Evolutionary conservation across 2,888 invertebrate species (phyloP).

Genomic region (Achlya flavicornis): DNA sequence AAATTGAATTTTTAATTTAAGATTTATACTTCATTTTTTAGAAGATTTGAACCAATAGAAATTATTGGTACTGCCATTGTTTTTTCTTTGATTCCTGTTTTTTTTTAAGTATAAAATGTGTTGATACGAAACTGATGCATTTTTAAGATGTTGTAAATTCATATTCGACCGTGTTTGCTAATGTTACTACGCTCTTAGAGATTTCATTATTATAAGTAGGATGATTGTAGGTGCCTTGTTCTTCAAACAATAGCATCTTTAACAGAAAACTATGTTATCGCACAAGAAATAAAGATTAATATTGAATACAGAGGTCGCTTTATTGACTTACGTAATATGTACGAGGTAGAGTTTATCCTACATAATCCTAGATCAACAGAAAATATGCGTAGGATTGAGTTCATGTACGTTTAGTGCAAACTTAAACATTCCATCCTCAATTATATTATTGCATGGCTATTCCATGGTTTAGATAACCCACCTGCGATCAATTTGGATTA

Average conservation of each 20-base stretch:
- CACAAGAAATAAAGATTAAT: background rate
- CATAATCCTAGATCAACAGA: slow-evolving; percentile 7
- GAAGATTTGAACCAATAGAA: too few species aligned
- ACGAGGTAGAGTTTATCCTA: background rate
- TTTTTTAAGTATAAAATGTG: too few species aligned
- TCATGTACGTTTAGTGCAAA: background rate
- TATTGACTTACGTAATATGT: background rate
- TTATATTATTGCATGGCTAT: too few species aligned
- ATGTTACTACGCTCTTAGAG: background rate
- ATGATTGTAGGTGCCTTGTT: background rate
- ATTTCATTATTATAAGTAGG: slow-evolving; percentile 3
- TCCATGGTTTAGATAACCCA: too few species aligned
- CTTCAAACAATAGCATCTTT: background rate
- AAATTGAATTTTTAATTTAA: too few species aligned
- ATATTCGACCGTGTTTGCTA: background rate
- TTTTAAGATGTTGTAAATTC: too few species aligned
- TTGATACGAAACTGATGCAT: too few species aligned
- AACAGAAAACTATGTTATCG: background rate
- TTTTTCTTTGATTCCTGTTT: too few species aligned
- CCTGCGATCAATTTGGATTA: too few species aligned
- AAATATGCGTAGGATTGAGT: background rate
- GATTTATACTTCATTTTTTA: too few species aligned
- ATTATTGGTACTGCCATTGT: too few species aligned
- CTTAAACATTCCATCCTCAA: background rate
- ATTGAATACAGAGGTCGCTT: background rate